These are phyloP conservation scores for Clarias fuscus DNA, from an alignment of 2,797 vertebrate genomes.

Conservation along the genomic window DNA sequence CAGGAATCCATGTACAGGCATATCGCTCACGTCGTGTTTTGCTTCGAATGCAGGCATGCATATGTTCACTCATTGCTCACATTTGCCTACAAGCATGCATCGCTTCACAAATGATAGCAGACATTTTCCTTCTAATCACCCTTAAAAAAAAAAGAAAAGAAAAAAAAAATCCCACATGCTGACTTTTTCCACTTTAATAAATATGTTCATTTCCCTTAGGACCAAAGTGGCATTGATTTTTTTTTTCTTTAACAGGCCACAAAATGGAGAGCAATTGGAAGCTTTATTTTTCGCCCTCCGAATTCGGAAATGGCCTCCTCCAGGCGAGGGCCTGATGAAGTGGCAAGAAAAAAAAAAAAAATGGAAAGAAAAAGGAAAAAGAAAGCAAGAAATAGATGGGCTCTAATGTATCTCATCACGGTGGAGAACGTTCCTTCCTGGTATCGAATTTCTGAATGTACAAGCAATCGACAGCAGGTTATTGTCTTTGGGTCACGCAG, in stretches of 20 bases:
- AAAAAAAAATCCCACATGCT: neutral
- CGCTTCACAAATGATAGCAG: neutral
- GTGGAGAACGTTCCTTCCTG: constrained; percentile 24
- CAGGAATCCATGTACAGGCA: neutral
- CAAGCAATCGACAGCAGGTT: constrained; percentile 7
- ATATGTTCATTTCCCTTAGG: constrained; percentile 38
- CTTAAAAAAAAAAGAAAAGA: neutral
- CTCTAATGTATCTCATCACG: constrained; percentile 65
- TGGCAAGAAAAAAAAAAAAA: constrained; percentile 56
- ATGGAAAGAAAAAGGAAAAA: constrained; percentile 53
- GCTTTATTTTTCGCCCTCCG: constrained; percentile 45
- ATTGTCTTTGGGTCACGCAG: constrained; percentile 6
- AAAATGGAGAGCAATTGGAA: constrained; percentile 52
- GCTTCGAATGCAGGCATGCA: neutral
- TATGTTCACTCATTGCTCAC: neutral
- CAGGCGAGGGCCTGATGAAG: constrained; percentile 67
- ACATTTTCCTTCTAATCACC: neutral
- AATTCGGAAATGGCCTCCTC: constrained; percentile 30
- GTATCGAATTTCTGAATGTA: constrained; percentile 24
- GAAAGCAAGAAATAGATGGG: constrained; percentile 60
- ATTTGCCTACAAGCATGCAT: neutral
- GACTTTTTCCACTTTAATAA: constrained; percentile 21
- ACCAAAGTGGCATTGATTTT: constrained; percentile 33
- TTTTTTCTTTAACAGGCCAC: constrained; percentile 34
- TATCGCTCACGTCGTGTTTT: too few species aligned